Percentiles rank a stretch among this genome's conserved stretches.
Evolutionary conservation across 1,140 invertebrate species (phyloP).

Genomic region (Drosophila nigromelanica): DNA sequence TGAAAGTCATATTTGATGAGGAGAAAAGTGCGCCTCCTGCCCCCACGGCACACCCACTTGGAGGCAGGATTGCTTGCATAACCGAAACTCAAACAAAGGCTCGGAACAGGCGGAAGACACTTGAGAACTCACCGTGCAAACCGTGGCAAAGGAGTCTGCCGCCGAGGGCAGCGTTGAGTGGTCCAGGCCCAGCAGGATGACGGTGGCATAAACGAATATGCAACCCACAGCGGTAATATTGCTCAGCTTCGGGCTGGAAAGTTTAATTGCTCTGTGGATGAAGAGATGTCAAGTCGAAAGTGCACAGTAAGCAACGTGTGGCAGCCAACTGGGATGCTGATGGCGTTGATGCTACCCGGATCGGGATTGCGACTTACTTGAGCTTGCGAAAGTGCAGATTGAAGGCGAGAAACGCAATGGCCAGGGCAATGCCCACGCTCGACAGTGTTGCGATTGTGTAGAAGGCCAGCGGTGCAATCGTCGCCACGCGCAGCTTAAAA

Average conservation of each 20-base stretch:
- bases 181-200: conserved; percentile 95
- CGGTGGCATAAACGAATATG: conserved; percentile 95
- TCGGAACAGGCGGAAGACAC: conserved; percentile 3
- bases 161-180: conserved; percentile 89
- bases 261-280: conserved; percentile 90
- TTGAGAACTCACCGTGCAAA: conserved; percentile 92
- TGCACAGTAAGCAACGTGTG: conserved; percentile 46
- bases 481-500: conserved; percentile 89
- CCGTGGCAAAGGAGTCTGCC: conserved; percentile 89
- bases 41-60: conserved; percentile 7
- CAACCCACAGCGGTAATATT: conserved; percentile 98
- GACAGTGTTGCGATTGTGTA: conserved; percentile 89
- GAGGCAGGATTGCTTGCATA: conserved; percentile 50
- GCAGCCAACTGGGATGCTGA: conserved; percentile 1
- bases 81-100: conserved; percentile 75
- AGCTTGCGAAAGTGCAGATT: conserved; percentile 94
- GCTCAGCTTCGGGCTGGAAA: conserved; percentile 98
- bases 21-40: background rate
- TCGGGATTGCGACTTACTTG: conserved; percentile 87
- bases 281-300: conserved; percentile 44
- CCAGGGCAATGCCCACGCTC: conserved; percentile 90
- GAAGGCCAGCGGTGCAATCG: conserved; percentile 90
- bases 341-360: no score
- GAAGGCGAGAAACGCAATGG: conserved; percentile 91
- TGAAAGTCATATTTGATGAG: conserved; percentile 81